A percentile compares a stretch with the other conserved stretches of the same genome.
Evolutionary conservation across 2,113 vertebrate genomes (phyloP).

Genomic region (Psilopsiagon aymara): DNA sequence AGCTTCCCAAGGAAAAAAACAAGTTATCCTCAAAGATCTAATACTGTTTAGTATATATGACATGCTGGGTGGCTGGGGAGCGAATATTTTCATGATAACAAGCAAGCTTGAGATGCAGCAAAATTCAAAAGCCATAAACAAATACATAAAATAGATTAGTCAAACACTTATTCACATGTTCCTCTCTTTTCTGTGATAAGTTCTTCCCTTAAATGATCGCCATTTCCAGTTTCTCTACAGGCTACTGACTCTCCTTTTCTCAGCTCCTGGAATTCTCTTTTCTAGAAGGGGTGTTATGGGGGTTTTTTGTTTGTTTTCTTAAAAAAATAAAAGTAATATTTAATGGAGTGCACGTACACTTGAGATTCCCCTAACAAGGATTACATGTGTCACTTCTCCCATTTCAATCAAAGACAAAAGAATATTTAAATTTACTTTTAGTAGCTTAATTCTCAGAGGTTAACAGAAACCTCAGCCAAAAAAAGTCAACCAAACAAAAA

Average conservation of each 20-base stretch:
- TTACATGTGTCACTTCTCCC: not conserved
- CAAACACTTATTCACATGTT: not conserved
- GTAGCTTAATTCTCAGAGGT: not conserved
- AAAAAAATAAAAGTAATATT: not conserved
- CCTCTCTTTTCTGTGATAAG: not conserved
- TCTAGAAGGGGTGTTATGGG: not conserved
- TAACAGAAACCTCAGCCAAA: not conserved
- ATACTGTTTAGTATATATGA: not conserved
- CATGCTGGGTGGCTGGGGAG: not conserved
- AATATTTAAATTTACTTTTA: not conserved
- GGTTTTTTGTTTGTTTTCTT: not conserved
- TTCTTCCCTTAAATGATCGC: not conserved
- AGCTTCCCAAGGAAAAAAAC: slow-evolving; percentile 8
- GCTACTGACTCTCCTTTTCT: not conserved
- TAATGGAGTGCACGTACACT: not conserved
- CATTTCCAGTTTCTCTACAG: not conserved
- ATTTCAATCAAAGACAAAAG: not conserved
- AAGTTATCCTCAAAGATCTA: not conserved
- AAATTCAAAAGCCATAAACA: not conserved
- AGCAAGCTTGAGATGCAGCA: not conserved
- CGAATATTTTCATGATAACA: not conserved
- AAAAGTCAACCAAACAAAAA: not conserved
- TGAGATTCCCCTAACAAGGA: not conserved
- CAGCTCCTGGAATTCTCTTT: not conserved
- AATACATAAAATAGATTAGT: not conserved